These are phyloP conservation scores for Cotesia congregata DNA, from an alignment of 2,888 invertebrate species.

Conservation along the genomic window DNA sequence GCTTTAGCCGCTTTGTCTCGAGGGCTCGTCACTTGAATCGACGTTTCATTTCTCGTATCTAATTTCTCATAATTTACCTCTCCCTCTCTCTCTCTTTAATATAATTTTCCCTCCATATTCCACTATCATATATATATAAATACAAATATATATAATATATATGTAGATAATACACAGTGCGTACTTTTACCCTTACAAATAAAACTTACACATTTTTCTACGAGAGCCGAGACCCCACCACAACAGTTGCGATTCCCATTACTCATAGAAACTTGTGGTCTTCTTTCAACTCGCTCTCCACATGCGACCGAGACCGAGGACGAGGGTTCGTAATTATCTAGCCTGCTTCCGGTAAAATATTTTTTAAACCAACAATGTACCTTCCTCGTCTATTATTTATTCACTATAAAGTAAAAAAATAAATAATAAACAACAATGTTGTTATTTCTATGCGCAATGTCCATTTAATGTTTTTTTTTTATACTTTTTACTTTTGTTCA, in stretches of 20 bases:
- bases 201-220: background rate
- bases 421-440: background rate
- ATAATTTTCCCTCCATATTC: background rate
- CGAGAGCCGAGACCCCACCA: background rate
- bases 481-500: background rate
- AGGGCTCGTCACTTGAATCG: conserved; percentile 27
- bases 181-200: background rate
- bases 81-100: background rate
- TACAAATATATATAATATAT: background rate
- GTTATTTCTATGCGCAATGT: background rate
- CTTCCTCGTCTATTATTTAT: background rate
- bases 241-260: background rate
- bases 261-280: conserved; percentile 4
- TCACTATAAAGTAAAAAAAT: background rate
- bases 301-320: background rate
- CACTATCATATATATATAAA: background rate
- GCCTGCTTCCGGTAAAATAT: background rate
- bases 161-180: background rate
- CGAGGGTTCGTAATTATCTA: background rate
- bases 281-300: conserved; percentile 29
- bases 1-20: conserved; percentile 38
- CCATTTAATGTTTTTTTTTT: background rate
- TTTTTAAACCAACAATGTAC: background rate
- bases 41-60: conserved; percentile 31
- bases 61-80: conserved; percentile 16